Evolutionary conservation across 2,797 vertebrate genomes (phyloP).

Genomic region (Ceyx erithaca): DNA sequence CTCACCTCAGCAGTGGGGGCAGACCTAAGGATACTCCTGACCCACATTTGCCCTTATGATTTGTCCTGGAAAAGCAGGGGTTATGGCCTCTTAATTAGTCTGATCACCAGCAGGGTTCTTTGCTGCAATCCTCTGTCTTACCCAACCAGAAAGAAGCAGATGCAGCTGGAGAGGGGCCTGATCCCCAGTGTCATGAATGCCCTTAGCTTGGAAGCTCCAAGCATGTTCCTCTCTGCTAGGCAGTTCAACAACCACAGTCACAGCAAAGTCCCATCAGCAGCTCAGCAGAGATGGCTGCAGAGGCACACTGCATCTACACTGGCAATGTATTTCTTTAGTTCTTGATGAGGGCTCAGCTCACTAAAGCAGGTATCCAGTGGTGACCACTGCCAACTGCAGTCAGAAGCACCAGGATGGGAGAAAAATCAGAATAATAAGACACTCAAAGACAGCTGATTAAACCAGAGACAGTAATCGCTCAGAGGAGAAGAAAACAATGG

Average conservation of each 20-base stretch:
- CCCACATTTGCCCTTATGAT: background rate
- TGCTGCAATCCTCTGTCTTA: background rate
- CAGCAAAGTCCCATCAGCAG: background rate
- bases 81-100: background rate
- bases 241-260: background rate
- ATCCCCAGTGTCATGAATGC: background rate
- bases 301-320: fast-evolving
- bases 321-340: fast-evolving
- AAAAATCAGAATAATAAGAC: background rate
- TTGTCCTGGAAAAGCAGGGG: background rate
- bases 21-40: background rate
- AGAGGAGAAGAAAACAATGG: too few relatives aligned
- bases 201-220: background rate
- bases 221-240: background rate
- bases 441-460: background rate
- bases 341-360: fast-evolving
- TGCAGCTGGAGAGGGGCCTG: background rate
- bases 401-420: background rate
- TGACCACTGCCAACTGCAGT: background rate
- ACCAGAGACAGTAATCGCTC: too few relatives aligned
- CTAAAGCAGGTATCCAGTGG: background rate
- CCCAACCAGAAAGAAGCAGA: background rate
- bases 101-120: background rate
- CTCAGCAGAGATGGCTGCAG: background rate
- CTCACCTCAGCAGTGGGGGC: background rate